Evolutionary conservation across 1,140 invertebrate species (phyloP), one percentile per base, ranked within the genome.

Genomic region (Conus betulinus): DNA sequence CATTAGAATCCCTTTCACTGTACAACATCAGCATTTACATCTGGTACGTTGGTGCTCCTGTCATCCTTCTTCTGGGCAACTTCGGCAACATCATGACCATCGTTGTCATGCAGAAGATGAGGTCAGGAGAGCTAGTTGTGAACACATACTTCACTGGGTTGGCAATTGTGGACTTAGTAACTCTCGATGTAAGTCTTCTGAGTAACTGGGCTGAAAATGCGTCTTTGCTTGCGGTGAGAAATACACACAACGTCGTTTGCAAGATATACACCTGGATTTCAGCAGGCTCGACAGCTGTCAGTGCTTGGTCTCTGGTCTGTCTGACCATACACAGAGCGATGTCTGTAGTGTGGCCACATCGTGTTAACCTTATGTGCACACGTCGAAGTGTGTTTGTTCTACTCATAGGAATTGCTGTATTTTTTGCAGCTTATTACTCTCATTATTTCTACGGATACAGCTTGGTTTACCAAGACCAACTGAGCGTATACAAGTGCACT

Each of bases 281-380:
- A 55, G 25, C 20, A 20, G 13, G 55, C 0, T 63, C n/a, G 13
- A 67, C 55, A 51, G 20, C 57, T 63, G 20, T 85, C 23, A 27
- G 53, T 7, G 55, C 84, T 6, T 86, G 84, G 84, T 52, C 52
- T 23, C 67, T 86, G 84, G 84, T 86, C 63, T 13, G 15, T 0
- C 13, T 86, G 84, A 76, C 84, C 11, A 52, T 76, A 11, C 84
- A 86, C 13, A 74, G 84, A 86, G 84, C 84, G 5, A 53, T 76
- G 63, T 86, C 84, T 71, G 63, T 86, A 13, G 84, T 76, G 27
- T 86, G 84, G 84, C 84, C 84, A 15, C 84, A 74, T 20, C 84
- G 63, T 13, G 63, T 74, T 3, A 86, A 52, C 84, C n/a, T 86
- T 4, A 11, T 86, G 27, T 86, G 84, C 51, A 86, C 67, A 7